Evolutionary conservation across 2,888 invertebrate species (phyloP), one percentile per base, ranked within the genome.

Genomic region (Campopleginae sp.): DNA sequence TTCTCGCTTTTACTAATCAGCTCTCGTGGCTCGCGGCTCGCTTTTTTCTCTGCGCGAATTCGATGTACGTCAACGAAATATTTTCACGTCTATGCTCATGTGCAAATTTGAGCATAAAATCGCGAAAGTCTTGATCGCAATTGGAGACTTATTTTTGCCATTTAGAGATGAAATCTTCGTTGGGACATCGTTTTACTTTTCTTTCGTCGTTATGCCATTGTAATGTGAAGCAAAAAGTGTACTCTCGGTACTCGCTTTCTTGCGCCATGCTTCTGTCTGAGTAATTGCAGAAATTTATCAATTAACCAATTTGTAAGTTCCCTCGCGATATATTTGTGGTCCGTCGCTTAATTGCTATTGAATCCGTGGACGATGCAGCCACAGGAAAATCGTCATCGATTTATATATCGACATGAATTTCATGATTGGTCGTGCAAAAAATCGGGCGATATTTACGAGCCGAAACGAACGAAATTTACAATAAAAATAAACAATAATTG

Each of bases 261-360:
- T 70, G 58, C 80, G 80, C 48, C 23, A 76, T 77, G 86, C 87
- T 86, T 87, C 71, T 71, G 79, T 86, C 75, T 70, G 63, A 61
- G 31, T 85, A 76, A 75, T 78, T 78, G 75, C 78, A 61, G 68
- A 58, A 66, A 84, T 61, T 12, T 5, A 51, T 31, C 5, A 19
- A 70, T 27, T 19, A 10, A 19, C 19, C 74, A 63, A 81, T 77
- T 85, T 77, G 61, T 79, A 80, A 82, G 80, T 68, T 65, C 74
- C 72, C 65, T 3, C 12, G 23, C 63, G 65, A 23, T 27, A 54
- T 27, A 27, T 5, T 27, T 14, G 58, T n/a, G n/a, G n/a, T n/a
- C 27, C 58, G 5, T 58, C 14, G 14, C 6, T 27, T 6, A 58
- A 14, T 27, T 58, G 27, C 58, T 27, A 27, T 27, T 14, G 27